A percentile compares a stretch with the other conserved stretches of the same genome.
These are phyloP conservation scores for Linnaemya vulpina DNA, from an alignment of 2,888 invertebrate species.

Conservation along the genomic window DNA sequence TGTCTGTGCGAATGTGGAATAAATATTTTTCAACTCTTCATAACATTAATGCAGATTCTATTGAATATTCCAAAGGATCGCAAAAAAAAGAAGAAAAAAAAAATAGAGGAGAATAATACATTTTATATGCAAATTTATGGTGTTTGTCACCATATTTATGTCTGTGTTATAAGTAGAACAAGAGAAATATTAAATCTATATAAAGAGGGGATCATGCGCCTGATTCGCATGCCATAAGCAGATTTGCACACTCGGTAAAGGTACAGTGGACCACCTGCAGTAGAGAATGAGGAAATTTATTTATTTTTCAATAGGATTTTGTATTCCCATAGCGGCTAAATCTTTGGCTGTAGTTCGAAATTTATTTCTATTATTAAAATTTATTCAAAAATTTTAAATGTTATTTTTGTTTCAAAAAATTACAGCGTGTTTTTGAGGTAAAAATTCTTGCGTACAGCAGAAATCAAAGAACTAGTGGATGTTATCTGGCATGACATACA, in stretches of 20 bases:
- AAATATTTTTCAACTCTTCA: constrained; percentile 40
- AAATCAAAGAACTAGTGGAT: no score
- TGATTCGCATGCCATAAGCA: constrained; percentile 52
- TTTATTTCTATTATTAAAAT: no score
- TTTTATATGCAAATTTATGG: constrained; percentile 58
- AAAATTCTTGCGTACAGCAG: no score
- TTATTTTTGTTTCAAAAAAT: no score
- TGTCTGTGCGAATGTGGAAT: not conserved
- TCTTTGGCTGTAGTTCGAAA: no score
- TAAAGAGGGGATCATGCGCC: constrained; percentile 14
- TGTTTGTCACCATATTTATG: not conserved
- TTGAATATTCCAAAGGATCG: constrained; percentile 44
- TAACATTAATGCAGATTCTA: constrained; percentile 48
- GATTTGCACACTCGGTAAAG: not conserved
- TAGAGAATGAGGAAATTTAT: not conserved
- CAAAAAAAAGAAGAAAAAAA: no score
- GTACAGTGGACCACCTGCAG: not conserved
- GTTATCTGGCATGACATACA: no score
- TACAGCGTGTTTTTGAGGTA: no score
- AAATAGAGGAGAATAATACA: constrained; percentile 31
- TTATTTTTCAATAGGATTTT: no score
- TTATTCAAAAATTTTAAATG: no score
- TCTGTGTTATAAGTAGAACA: constrained; percentile 14
- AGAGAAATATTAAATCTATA: constrained; percentile 10
- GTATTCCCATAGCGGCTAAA: no score